These are phyloP conservation scores for Mallateleia sp. DNA, from an alignment of 2,888 invertebrate genomes.

Conservation along the genomic window DNA sequence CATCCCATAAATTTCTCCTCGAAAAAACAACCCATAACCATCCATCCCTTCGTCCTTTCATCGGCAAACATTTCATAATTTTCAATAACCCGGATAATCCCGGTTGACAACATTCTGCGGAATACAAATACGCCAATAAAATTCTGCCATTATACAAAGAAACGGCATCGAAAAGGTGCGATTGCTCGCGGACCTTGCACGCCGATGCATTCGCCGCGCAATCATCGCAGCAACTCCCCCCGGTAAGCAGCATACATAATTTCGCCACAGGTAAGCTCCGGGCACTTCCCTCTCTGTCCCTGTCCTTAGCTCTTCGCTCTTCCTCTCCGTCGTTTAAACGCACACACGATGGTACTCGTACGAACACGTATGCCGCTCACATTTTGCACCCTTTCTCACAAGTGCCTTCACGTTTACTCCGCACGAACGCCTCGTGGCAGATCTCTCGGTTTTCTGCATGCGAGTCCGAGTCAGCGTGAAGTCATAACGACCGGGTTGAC, in stretches of 20 bases:
- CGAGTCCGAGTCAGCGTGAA: slow-evolving; percentile 87
- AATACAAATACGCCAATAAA: not conserved
- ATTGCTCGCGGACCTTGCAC: slow-evolving; percentile 36
- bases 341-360: no score
- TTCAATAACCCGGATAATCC: not conserved
- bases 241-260: slow-evolving; percentile 66
- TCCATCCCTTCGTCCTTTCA: not conserved
- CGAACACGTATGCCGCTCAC: slow-evolving; percentile 65
- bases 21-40: not conserved
- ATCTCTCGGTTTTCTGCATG: slow-evolving; percentile 83
- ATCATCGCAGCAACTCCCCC: slow-evolving; percentile 52
- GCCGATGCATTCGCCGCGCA: slow-evolving; percentile 31
- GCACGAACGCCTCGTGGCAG: slow-evolving; percentile 87
- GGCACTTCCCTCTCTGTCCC: slow-evolving; percentile 66
- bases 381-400: slow-evolving; percentile 77
- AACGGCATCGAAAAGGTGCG: slow-evolving; percentile 56
- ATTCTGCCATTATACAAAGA: slow-evolving; percentile 40
- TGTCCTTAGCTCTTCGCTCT: slow-evolving; percentile 44
- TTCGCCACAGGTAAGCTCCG: slow-evolving; percentile 66
- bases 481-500: slow-evolving; percentile 88
- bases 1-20: no score
- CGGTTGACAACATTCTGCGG: not conserved
- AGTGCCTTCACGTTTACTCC: slow-evolving; percentile 84
- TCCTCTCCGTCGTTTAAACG: slow-evolving; percentile 57
- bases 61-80: not conserved